Evolutionary conservation across 1,140 invertebrate species (phyloP).

Genomic region (Planococcus citri): DNA sequence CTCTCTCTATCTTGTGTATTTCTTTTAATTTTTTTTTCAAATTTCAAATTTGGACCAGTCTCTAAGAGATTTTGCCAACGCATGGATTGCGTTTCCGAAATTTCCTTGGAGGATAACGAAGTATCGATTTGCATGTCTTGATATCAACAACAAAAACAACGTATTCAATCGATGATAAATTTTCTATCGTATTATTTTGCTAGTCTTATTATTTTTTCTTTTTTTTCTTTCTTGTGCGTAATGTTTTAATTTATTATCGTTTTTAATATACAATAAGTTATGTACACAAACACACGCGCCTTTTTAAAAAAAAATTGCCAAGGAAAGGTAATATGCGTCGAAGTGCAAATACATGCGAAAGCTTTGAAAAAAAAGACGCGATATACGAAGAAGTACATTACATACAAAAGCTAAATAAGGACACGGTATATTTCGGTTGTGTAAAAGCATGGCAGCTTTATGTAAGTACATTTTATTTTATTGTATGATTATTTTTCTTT

Average conservation of each 20-base stretch:
- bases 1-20: too few species aligned
- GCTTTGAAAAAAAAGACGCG: too few species aligned
- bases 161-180: neutral
- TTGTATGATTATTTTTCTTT: neutral
- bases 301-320: neutral
- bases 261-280: too few species aligned
- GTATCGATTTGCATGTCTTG: too few species aligned
- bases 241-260: conserved; percentile 7
- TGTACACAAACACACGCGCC: neutral
- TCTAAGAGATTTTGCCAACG: too few species aligned
- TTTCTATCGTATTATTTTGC: conserved; percentile 4
- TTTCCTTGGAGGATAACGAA: too few species aligned
- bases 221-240: neutral
- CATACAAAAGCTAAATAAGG: too few species aligned
- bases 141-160: too few species aligned
- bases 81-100: too few species aligned
- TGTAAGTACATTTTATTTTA: neutral
- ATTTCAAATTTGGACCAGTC: too few species aligned
- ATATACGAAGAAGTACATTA: neutral
- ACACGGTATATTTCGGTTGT: neutral
- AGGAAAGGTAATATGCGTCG: too few species aligned
- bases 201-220: neutral
- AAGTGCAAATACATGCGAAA: neutral
- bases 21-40: too few species aligned
- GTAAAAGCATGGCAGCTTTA: neutral